Evolutionary conservation across 1,140 invertebrate species (phyloP), one percentile per base, ranked within the genome.

Genomic region (Lethrus apterus): DNA sequence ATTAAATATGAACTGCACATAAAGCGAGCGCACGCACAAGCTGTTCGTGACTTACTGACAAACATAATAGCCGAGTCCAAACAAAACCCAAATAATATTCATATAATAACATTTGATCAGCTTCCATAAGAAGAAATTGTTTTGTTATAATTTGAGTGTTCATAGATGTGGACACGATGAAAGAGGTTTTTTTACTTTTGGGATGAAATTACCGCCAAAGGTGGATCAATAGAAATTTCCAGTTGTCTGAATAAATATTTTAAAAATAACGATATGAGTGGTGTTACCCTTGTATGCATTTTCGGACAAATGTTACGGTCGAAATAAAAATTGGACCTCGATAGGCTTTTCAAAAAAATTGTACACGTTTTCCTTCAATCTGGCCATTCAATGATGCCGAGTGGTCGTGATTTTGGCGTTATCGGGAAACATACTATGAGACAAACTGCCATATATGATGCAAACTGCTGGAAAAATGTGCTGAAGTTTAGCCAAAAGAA

Each of bases 71-170:
- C 9, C 9, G 14, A 36, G 19, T 17, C 34, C 7, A 4, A 14
- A 21, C 4, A 17, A 36, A 36, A 36, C 4, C 7, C 3, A n/a
- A n/a, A n/a, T 18, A 20, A n/a, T 3, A 20, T 40, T 8, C 36
- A 40, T 40, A 20, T 24, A 14, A 14, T 21, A 20, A 40, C 10
- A 2, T 40, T 40, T 14, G 19, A 40, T 15, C 19, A 17, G 10
- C 13, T 40, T 40, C 19, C 23, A 40, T 14, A 13, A 33, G 23
- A 40, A 24, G 23, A 40, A 40, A 18, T 11, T 40, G 14, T 40
- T 18, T 18, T 21, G 4, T 5, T 40, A 40, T n/a, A 40, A 40
- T 40, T 40, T 40, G 7, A 40, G 36, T 23, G 20, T 40, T 17
- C 32, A 34, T 17, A 5, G 4, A 7, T 34, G 32, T 34, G 19